Evolutionary conservation across 1,140 invertebrate species (phyloP).

Genomic region (Apocrypta bakeri): DNA sequence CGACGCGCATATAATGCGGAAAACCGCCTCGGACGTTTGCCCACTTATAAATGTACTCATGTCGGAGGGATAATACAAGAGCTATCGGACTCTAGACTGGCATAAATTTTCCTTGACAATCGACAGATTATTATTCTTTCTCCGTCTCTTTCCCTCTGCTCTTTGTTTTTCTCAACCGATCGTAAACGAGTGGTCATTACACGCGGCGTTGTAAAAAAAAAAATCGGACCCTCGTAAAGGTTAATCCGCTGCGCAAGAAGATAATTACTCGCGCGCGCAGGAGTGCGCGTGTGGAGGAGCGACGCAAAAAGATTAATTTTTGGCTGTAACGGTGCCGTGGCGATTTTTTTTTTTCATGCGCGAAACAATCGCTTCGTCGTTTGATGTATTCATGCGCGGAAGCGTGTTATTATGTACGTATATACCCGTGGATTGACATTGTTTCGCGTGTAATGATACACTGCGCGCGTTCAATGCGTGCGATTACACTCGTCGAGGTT

Average conservation of each 20-base stretch:
- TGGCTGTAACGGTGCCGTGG: neutral
- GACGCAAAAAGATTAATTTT: conserved; percentile 3
- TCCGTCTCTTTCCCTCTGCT: neutral
- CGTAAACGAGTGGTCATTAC: neutral
- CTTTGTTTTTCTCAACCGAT: neutral
- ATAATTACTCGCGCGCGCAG: neutral
- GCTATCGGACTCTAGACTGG: conserved; percentile 8
- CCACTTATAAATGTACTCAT: neutral
- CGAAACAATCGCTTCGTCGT: conserved; percentile 60
- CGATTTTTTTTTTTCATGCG: conserved; percentile 47
- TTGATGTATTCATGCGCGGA: conserved; percentile 32
- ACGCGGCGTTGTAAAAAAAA: neutral
- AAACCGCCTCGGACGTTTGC: conserved; percentile 21
- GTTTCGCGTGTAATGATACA: neutral
- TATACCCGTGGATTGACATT: conserved; percentile 29
- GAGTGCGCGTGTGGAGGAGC: neutral
- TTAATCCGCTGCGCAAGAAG: conserved; percentile 31
- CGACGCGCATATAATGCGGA: conserved; percentile 1
- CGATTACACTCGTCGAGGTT: neutral
- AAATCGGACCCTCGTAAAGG: conserved; percentile 30
- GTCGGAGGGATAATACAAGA: neutral
- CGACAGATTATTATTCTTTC: neutral
- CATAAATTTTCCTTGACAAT: conserved; percentile 32
- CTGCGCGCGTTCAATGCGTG: no score
- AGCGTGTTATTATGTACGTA: neutral